These are phyloP conservation scores for Mechanitis mazaeus DNA, from an alignment of 2,888 invertebrate genomes.

Conservation along the genomic window DNA sequence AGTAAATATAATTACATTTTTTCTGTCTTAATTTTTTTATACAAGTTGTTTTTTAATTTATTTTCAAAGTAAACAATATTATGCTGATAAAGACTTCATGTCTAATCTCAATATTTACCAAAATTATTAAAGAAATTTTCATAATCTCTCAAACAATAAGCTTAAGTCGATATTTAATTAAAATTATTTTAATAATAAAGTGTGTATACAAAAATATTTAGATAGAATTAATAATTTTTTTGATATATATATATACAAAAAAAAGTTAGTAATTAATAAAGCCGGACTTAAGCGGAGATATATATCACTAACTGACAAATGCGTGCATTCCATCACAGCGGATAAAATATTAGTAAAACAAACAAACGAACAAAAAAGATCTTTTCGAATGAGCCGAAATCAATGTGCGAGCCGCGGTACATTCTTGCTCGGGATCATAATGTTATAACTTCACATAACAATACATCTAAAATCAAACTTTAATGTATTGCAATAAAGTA, in stretches of 20 bases:
- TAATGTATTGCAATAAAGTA: slow-evolving; percentile 26
- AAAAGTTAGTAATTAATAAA: slow-evolving; percentile 63
- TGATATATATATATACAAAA: too few relatives aligned
- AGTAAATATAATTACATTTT: too few relatives aligned
- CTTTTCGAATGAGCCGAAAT: slow-evolving; percentile 75
- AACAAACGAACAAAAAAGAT: slow-evolving; percentile 74
- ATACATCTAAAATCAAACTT: slow-evolving; percentile 27
- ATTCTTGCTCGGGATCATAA: slow-evolving; percentile 44
- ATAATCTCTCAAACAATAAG: slow-evolving; percentile 6
- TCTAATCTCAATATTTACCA: slow-evolving; percentile 16
- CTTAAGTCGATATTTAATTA: too few relatives aligned
- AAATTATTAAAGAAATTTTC: slow-evolving; percentile 13
- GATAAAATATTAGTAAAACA: slow-evolving; percentile 77
- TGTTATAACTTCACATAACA: slow-evolving; percentile 28
- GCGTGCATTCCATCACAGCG: slow-evolving; percentile 71
- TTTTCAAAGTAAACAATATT: slow-evolving; percentile 1
- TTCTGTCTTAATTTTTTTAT: too few relatives aligned
- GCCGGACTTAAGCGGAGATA: slow-evolving; percentile 55
- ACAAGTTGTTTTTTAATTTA: too few relatives aligned
- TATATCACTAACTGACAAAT: slow-evolving; percentile 74
- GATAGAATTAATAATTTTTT: background rate
- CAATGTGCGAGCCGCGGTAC: slow-evolving; percentile 72
- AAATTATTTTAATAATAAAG: too few relatives aligned
- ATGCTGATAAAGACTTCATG: slow-evolving; percentile 19
- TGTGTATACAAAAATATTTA: too few relatives aligned